phyloP scores from a whole-genome alignment of 2,888 invertebrate species.

The Tinea semifulvella region DNA sequence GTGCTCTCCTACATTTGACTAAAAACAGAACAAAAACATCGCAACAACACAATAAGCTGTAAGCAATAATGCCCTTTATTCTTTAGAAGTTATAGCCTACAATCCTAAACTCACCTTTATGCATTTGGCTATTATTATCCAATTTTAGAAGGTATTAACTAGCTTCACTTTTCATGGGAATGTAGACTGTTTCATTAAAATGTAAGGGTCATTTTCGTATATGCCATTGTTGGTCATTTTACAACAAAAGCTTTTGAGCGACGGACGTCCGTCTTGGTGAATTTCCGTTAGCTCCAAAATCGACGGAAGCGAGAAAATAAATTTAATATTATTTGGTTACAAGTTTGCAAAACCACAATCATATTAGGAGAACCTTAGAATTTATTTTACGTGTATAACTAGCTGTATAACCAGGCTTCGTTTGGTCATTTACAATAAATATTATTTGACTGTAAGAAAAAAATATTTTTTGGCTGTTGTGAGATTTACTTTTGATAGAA shows the following conservation, averaged over 20 bases:
- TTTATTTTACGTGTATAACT: no score
- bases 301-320: constrained; percentile 14
- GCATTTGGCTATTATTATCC: neutral
- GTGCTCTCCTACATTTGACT: neutral
- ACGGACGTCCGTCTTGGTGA: constrained; percentile 13
- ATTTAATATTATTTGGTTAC: constrained; percentile 8
- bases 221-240: neutral
- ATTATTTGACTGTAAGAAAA: no score
- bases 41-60: neutral
- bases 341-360: neutral
- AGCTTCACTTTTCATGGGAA: neutral
- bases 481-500: no score
- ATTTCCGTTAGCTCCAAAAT: constrained; percentile 11
- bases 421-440: no score
- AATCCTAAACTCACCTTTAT: neutral
- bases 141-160: neutral
- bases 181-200: neutral
- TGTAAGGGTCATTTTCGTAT: neutral
- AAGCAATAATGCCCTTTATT: neutral
- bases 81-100: neutral
- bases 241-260: constrained; percentile 12
- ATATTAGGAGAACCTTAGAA: no score
- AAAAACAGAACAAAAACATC: neutral
- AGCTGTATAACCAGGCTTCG: no score
- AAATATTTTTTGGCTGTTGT: no score